Conservation (phyloP, 2,797 vertebrate genomes). For the Lacerta agilis region DNA sequence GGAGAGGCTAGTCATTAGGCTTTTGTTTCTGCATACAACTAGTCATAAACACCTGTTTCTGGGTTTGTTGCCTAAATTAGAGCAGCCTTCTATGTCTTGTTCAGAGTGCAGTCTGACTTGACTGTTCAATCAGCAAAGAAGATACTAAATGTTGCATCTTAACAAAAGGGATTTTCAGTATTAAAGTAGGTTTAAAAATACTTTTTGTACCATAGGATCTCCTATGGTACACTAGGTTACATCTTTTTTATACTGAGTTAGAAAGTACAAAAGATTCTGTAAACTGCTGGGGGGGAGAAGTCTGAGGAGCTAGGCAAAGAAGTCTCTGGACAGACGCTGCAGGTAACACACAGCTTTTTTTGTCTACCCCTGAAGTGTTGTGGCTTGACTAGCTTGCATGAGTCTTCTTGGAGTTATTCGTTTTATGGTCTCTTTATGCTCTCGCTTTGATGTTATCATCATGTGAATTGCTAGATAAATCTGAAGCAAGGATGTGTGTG, state of each 20-base stretch:
- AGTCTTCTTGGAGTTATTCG: neutral
- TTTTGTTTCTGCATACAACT: neutral
- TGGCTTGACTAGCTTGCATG: neutral
- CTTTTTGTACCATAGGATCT: rapidly evolving
- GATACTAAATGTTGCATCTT: rapidly evolving
- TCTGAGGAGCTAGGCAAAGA: neutral
- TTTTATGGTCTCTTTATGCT: neutral
- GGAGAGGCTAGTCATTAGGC: neutral
- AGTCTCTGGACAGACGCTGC: neutral
- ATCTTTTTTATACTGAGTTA: rapidly evolving
- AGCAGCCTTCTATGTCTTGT: rapidly evolving
- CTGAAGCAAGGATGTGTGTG: neutral
- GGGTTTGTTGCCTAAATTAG: neutral
- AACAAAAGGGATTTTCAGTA: neutral
- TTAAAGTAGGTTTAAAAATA: too few species aligned
- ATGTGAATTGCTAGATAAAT: neutral
- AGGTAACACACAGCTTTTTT: neutral
- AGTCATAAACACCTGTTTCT: neutral
- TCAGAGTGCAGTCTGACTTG: rapidly evolving
- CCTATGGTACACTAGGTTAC: neutral
- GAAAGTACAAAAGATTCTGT: neutral
- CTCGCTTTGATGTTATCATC: neutral
- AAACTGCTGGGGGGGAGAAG: neutral
- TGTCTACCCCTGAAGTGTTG: too few species aligned
- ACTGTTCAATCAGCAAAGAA: neutral